Evolutionary conservation across 2,797 vertebrate genomes (phyloP).

Genomic region (Allobates femoralis): DNA sequence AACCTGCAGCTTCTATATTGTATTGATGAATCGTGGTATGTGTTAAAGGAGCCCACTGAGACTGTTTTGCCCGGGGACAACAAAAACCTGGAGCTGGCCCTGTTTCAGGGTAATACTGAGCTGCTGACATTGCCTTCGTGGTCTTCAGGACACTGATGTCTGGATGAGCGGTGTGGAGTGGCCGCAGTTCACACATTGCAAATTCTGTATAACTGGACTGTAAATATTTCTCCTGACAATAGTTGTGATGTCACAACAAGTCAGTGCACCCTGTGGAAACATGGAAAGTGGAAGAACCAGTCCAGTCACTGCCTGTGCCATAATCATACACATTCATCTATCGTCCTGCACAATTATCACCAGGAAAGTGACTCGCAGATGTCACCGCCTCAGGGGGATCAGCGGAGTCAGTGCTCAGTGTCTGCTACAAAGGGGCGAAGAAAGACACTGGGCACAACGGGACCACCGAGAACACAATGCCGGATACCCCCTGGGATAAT

Average conservation of each 20-base stretch:
- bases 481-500: neutral
- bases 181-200: neutral
- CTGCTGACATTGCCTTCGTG: no score
- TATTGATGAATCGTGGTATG: no score
- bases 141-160: no score
- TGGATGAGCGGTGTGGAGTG: no score
- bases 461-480: neutral
- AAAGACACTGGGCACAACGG: neutral
- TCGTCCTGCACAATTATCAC: neutral
- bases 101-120: no score
- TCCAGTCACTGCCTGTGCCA: neutral
- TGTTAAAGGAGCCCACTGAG: no score
- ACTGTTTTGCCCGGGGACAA: no score
- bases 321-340: neutral
- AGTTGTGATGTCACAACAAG: neutral
- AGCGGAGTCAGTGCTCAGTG: neutral
- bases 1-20: no score
- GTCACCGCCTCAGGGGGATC: neutral
- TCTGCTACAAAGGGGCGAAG: neutral
- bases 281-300: neutral
- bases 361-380: neutral
- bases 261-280: neutral
- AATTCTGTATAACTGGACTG: neutral
- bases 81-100: no score
- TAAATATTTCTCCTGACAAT: slow-evolving; percentile 16